phyloP scores from a whole-genome alignment of 2,888 invertebrate genomes.

The Amiota mariae region DNA sequence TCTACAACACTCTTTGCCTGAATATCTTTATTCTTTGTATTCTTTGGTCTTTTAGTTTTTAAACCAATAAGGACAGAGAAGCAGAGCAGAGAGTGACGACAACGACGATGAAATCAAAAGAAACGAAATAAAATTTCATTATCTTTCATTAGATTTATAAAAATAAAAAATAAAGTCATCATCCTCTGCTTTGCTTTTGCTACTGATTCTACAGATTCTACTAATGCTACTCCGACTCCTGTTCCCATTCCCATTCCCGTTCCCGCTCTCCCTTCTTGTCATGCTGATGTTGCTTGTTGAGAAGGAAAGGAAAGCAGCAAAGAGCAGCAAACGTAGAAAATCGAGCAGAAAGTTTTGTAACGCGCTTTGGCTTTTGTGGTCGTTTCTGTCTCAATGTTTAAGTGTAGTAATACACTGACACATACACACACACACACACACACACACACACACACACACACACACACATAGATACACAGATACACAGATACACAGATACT shows the following conservation, averaged over 20 bases:
- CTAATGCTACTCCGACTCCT: too few species aligned
- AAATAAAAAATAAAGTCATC: conserved; percentile 54
- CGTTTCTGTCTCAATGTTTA: conserved; percentile 5
- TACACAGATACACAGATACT: background rate
- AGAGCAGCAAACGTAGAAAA: conserved; percentile 30
- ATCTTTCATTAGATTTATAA: conserved; percentile 68
- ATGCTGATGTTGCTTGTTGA: too few species aligned
- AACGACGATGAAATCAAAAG: conserved; percentile 61
- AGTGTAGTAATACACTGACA: too few species aligned
- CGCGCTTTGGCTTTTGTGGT: conserved; percentile 46
- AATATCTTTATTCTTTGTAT: background rate
- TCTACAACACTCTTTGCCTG: background rate
- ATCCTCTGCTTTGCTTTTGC: too few species aligned
- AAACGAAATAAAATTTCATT: conserved; percentile 63
- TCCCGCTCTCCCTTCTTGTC: too few species aligned
- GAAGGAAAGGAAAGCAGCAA: too few species aligned
- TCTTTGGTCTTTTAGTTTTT: conserved; percentile 56
- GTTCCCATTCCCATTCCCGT: too few species aligned
- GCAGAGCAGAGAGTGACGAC: conserved; percentile 39
- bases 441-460: background rate
- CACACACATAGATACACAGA: background rate
- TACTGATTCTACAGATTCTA: too few species aligned
- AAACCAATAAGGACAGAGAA: conserved; percentile 18
- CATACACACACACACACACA: too few species aligned
- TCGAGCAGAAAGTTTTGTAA: conserved; percentile 53